Base-by-base conservation (phyloP, 2,888 invertebrate species). In the Sphaeridia pumilis region DNA sequence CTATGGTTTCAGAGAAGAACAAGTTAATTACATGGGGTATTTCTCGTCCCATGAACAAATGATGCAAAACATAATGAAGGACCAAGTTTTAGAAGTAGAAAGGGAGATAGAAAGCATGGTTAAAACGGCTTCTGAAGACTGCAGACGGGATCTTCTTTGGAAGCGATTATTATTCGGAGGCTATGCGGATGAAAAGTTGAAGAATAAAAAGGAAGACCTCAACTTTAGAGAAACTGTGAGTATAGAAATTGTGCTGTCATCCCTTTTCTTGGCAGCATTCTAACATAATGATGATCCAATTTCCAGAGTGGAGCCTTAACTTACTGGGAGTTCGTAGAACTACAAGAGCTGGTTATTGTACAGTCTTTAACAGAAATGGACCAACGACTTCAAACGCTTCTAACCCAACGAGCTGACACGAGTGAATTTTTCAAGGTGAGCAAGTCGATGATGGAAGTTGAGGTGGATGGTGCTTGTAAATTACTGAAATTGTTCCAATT, bases 141-240 rank as follows among this genome's bases (percentile, higher is more conserved):
- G 83, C 67, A 72, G 81, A 46, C 78, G 81, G 31, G 81, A 83
- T 68, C 70, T 77, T n/a, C 70, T 83, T 3, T 84, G 84, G 84
- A 78, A 80, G 61, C 76, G 80, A 65, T 70, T 84, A 50, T 69
- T 80, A 17, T 69, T 70, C 42, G 70, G 67, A 56, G 54, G 67
- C 59, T 41, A 67, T 59, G 4, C 55, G 50, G 52, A 66, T 52
- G 60, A 69, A 3, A 56, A 52, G 27, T 49, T 42, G 26, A 66
- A 56, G 35, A 51, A 55, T 34, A 58, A 66, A 63, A 54, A 66
- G 63, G 49, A 69, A 66, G 47, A 67, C 63, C 28, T 58, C 4
- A 62, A 49, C 24, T 28, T 49, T 14, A 27, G 61, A 25, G 61
- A 61, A 56, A 64, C 62, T 20, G 57, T 56, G 50, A 48, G 35